Percentiles rank a stretch among this genome's conserved stretches.
phyloP scores from a whole-genome alignment of 2,113 vertebrate genomes.

The Paramisgurnus dabryanus region DNA sequence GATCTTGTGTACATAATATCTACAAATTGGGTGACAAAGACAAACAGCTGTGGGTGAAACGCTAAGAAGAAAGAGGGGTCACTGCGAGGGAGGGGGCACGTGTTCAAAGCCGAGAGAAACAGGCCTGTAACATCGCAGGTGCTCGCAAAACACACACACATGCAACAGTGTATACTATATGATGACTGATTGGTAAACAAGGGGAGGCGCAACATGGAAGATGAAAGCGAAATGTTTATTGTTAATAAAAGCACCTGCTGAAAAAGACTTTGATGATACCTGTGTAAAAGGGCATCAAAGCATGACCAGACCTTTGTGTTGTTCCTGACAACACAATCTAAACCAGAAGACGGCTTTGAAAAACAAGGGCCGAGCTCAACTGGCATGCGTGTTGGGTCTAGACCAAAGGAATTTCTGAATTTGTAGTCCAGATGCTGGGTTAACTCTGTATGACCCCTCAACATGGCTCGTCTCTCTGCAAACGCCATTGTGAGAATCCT shows the following conservation, averaged over 20 bases:
- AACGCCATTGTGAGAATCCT: conserved; percentile 20
- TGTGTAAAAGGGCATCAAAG: conserved; percentile 49
- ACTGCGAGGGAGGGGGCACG: neutral
- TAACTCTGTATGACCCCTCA: conserved; percentile 18
- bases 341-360: conserved; percentile 24
- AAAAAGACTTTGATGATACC: conserved; percentile 51
- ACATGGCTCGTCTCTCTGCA: neutral
- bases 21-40: conserved; percentile 45
- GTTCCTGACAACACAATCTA: conserved; percentile 20
- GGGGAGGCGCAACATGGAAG: conserved; percentile 7
- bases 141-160: conserved; percentile 33
- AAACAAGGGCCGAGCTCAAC: conserved; percentile 8
- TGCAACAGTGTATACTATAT: conserved; percentile 26
- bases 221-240: conserved; percentile 45
- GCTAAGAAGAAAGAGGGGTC: neutral
- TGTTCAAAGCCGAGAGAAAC: conserved; percentile 40
- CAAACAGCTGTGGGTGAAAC: conserved; percentile 40
- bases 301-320: conserved; percentile 27
- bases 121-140: conserved; percentile 37
- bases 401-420: conserved; percentile 32
- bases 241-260: conserved; percentile 46
- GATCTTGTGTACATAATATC: conserved; percentile 45
- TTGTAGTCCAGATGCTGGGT: conserved; percentile 32
- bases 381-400: conserved; percentile 15
- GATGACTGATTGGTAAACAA: conserved; percentile 47